Base-by-base conservation (phyloP, 1,140 invertebrate genomes). In the Drosophila nannoptera region DNA sequence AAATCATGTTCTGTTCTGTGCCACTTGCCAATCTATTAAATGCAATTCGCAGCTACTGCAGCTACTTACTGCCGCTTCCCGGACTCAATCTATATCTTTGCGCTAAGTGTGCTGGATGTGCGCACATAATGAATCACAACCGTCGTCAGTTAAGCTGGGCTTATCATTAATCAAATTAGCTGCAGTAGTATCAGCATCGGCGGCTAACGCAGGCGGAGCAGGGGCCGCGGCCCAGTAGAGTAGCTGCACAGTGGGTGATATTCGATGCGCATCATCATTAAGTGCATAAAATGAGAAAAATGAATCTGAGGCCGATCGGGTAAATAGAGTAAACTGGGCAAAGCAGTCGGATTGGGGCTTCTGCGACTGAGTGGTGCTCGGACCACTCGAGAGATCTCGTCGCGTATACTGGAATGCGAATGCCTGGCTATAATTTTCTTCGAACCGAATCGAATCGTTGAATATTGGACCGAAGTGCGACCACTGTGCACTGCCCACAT, bases 131-230 rank as follows among this genome's bases (percentile, higher is more conserved):
- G 82, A 86, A 86, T 86, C 81, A 86, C 81, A 86, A 86, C 81
- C 81, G 81, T 86, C 81, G 64, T 81, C 81, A 73, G 81, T 86
- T 86, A 86, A 86, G 81, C 77, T 73, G 55, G 65, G 81, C 81
- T 86, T 86, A 86, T 86, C 81, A 86, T 86, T 86, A 86, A 86
- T 86, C 81, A 86, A 86, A 86, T 86, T 86, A 86, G 81, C 78
- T 86, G 71, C 76, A 84, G 54, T 65, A 52, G 42, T 53, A 45
- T 5, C 60, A 69, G n/a, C 40, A 54, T 33, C 69, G 43, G 22
- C 53, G 50, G 14, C 50, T 42, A 45, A 82, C 22, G 22, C 22
- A 22, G 22, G 22, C 22, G 77, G 73, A 64, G 60, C 58, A 50
- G 67, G 46, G 52, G 56, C 32, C 35, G 14, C 32, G 14, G 40